A percentile compares a stretch with the other conserved stretches of the same genome.
Conservation (phyloP, 2,113 vertebrate genomes). For the Emydocephalus ijimae region DNA sequence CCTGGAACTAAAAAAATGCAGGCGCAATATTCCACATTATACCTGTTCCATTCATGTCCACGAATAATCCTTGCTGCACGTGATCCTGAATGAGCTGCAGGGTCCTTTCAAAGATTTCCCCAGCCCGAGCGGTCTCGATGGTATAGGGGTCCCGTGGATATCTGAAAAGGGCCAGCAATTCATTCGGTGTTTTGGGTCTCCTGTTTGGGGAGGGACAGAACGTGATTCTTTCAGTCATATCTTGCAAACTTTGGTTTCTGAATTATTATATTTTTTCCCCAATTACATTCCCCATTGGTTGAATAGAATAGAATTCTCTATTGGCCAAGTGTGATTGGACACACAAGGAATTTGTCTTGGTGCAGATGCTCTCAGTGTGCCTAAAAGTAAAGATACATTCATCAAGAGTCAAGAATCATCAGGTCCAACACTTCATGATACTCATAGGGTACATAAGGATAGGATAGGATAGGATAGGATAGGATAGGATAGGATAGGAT, state of each 20-base stretch:
- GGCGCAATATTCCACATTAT: not conserved
- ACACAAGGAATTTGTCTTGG: no score
- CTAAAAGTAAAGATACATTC: no score
- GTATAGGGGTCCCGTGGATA: constrained; percentile 72
- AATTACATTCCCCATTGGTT: not conserved
- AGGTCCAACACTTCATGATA: no score
- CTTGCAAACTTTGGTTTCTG: not conserved
- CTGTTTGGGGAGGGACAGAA: constrained; percentile 38
- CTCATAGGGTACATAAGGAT: no score
- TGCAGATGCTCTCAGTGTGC: no score
- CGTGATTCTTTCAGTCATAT: not conserved
- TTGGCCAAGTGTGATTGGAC: no score
- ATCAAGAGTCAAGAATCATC: no score
- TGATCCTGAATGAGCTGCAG: constrained; percentile 72
- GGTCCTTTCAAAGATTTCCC: constrained; percentile 72
- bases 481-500: no score
- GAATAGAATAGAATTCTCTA: not conserved
- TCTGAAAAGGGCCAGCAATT: constrained; percentile 70
- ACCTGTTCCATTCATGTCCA: constrained; percentile 70
- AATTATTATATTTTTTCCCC: not conserved
- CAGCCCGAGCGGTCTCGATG: constrained; percentile 67
- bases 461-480: no score
- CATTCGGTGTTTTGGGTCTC: constrained; percentile 67
- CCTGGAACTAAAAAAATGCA: not conserved
- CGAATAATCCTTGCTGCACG: constrained; percentile 63